Percentiles rank a stretch among this genome's conserved stretches.
Conservation (phyloP, 1,140 invertebrate genomes). For the Episyrphus balteatus region DNA sequence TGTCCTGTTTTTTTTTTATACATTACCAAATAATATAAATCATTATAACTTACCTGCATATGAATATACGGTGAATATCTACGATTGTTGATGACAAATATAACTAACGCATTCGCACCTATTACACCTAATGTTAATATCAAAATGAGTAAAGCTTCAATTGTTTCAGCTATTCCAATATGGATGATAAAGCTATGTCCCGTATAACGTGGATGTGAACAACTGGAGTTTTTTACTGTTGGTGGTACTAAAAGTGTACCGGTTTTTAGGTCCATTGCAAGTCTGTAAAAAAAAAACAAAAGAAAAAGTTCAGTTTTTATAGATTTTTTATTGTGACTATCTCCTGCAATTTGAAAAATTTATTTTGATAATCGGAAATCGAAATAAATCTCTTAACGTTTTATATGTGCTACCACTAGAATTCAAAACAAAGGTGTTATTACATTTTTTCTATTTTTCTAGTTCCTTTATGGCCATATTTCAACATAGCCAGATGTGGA, state of each 20-base stretch:
- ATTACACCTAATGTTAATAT: conserved; percentile 62
- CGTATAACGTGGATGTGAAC: conserved; percentile 52
- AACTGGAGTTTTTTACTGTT: conserved; percentile 66
- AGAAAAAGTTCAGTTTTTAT: not conserved
- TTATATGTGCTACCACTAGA: too few species aligned
- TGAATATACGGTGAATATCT: conserved; percentile 73
- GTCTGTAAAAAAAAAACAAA: conserved; percentile 3
- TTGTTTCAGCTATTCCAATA: conserved; percentile 53
- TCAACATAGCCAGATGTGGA: too few species aligned
- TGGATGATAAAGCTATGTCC: conserved; percentile 46
- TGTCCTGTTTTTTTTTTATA: too few species aligned
- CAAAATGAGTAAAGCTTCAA: conserved; percentile 64
- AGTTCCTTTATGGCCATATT: too few species aligned
- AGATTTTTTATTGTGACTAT: too few species aligned
- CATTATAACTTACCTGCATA: conserved; percentile 52
- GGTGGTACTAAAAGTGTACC: conserved; percentile 58
- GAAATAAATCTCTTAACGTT: too few species aligned
- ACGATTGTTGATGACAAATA: conserved; percentile 69
- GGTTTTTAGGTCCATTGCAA: conserved; percentile 35
- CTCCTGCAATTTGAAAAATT: too few species aligned
- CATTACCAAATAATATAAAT: too few species aligned
- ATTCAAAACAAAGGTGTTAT: too few species aligned
- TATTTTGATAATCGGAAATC: too few species aligned
- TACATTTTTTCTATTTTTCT: too few species aligned
- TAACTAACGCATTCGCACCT: conserved; percentile 64